A percentile compares a stretch with the other conserved stretches of the same genome.
Evolutionary conservation across 1,140 invertebrate species (phyloP).

Genomic region (Calephelis virginiensis): DNA sequence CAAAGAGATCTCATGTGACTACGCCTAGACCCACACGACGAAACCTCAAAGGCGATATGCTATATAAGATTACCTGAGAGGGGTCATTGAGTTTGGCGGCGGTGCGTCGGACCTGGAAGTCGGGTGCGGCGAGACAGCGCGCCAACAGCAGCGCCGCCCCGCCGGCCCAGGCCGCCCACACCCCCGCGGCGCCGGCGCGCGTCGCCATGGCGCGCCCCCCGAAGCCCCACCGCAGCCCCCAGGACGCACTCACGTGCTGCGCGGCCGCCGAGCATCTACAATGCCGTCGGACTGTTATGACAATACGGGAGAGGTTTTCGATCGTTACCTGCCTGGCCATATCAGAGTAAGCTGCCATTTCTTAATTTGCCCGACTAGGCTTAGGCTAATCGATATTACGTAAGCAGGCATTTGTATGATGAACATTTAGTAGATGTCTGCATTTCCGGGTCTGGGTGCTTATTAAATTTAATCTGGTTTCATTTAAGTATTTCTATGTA

Average conservation of each 20-base stretch:
- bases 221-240: conserved; percentile 43
- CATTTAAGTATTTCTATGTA: too few relatives aligned
- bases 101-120: conserved; percentile 51
- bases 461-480: too few relatives aligned
- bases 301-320: too few relatives aligned
- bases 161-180: conserved; percentile 60
- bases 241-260: conserved; percentile 37
- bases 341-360: too few relatives aligned
- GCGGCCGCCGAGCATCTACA: conserved; percentile 51
- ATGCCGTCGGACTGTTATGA: too few relatives aligned
- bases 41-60: not conserved
- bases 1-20: not conserved
- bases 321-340: too few relatives aligned
- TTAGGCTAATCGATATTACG: too few relatives aligned
- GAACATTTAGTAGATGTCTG: too few relatives aligned
- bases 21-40: not conserved
- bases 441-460: too few relatives aligned
- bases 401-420: too few relatives aligned
- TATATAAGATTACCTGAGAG: conserved; percentile 36
- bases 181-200: conserved; percentile 50
- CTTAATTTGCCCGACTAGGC: too few relatives aligned
- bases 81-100: conserved; percentile 53
- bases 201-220: conserved; percentile 41
- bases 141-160: conserved; percentile 54
- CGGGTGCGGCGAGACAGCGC: conserved; percentile 58